Conservation (phyloP, 2,888 invertebrate species). For the Epirrita christyi region DNA sequence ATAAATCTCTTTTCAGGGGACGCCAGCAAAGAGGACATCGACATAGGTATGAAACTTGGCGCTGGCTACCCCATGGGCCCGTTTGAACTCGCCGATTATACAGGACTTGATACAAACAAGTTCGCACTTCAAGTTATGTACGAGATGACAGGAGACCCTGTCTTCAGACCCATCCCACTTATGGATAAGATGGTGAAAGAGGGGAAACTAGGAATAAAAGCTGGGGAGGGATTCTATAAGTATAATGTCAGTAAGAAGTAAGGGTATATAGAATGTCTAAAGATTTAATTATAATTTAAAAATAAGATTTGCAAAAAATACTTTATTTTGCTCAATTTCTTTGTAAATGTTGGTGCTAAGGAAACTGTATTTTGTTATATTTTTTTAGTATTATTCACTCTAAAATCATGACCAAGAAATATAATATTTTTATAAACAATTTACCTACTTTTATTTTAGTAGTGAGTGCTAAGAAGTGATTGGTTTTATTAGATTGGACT, state of each 20-base stretch:
- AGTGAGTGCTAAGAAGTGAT: too few species aligned
- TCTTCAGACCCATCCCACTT: constrained; percentile 83
- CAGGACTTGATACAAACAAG: constrained; percentile 92
- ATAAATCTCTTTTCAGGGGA: constrained; percentile 76
- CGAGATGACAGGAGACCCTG: constrained; percentile 81
- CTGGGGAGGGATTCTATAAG: constrained; percentile 94
- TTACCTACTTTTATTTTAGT: too few species aligned
- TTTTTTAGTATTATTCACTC: too few species aligned
- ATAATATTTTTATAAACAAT: too few species aligned
- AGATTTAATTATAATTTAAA: too few species aligned
- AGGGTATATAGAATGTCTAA: neutral
- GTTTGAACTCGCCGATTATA: constrained; percentile 93
- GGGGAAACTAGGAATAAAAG: constrained; percentile 91
- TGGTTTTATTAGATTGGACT: too few species aligned
- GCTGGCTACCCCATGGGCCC: constrained; percentile 97
- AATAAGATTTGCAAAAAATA: too few species aligned
- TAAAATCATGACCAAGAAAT: too few species aligned
- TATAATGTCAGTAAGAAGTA: constrained; percentile 72
- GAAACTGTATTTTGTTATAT: too few species aligned
- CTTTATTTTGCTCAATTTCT: too few species aligned
- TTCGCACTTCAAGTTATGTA: constrained; percentile 93
- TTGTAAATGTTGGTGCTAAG: too few species aligned
- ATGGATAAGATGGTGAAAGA: constrained; percentile 89
- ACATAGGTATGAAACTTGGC: constrained; percentile 96
- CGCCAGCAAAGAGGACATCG: constrained; percentile 91